Evolutionary conservation across 2,797 vertebrate species (phyloP).

Genomic region (Coregonus suidteri): DNA sequence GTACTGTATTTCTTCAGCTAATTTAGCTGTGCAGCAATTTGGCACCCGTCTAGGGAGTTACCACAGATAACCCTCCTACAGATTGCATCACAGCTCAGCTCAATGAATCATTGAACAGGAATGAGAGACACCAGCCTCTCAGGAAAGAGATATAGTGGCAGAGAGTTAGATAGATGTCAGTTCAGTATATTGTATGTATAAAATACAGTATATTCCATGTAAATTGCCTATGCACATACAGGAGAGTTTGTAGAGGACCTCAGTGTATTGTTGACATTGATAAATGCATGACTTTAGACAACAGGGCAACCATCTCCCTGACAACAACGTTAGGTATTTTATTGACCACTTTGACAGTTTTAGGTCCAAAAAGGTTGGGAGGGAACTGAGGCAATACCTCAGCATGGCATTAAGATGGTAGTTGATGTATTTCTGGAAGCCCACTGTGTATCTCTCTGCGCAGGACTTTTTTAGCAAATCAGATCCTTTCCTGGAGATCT

Average conservation of each 20-base stretch:
- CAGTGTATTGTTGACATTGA: background rate
- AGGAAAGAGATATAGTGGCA: background rate
- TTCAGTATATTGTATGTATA: background rate
- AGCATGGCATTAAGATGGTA: background rate
- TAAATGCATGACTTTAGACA: background rate
- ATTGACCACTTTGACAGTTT: background rate
- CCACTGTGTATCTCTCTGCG: conserved; percentile 31
- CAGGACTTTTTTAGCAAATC: conserved; percentile 99
- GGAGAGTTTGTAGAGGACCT: background rate
- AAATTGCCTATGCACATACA: background rate
- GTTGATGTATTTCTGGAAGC: background rate
- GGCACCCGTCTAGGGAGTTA: background rate
- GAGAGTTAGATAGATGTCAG: background rate
- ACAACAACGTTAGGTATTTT: background rate
- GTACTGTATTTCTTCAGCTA: background rate
- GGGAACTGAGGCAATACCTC: background rate
- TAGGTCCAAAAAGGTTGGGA: background rate
- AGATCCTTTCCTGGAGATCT: conserved; percentile 95
- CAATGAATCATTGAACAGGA: conserved; percentile 1
- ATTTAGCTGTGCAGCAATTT: background rate
- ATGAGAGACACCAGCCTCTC: background rate
- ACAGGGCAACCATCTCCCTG: background rate
- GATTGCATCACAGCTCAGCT: conserved; percentile 4
- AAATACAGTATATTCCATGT: background rate
- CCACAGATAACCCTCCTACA: background rate